Conservation (phyloP, 2,113 vertebrate species). For the Hoplias malabaricus region DNA sequence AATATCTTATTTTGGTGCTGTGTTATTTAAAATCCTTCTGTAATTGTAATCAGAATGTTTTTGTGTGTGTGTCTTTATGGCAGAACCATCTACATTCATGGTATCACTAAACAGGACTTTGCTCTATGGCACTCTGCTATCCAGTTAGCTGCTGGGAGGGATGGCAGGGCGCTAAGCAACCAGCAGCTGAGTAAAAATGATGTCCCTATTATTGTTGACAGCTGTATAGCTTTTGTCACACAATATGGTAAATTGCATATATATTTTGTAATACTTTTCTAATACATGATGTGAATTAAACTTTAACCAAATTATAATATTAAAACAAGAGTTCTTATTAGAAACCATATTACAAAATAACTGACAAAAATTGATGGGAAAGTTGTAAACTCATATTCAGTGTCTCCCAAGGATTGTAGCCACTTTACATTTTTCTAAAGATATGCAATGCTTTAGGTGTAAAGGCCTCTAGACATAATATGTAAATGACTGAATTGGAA, state of each 20-base stretch:
- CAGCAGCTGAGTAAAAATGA: conserved; percentile 96
- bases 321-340: too few relatives aligned
- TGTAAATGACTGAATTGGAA: too few relatives aligned
- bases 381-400: too few relatives aligned
- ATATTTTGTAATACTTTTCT: not conserved
- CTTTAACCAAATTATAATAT: not conserved
- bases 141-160: conserved; percentile 88
- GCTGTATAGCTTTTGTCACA: conserved; percentile 96
- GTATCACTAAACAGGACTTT: conserved; percentile 88
- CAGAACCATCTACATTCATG: conserved; percentile 91
- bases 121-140: conserved; percentile 89
- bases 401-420: too few relatives aligned
- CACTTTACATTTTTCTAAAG: too few relatives aligned
- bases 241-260: conserved; percentile 87
- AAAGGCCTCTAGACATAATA: not conserved
- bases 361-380: too few relatives aligned
- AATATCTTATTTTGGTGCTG: conserved; percentile 8
- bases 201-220: conserved; percentile 91
- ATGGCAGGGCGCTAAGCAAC: conserved; percentile 86
- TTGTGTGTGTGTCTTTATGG: not conserved
- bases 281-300: not conserved
- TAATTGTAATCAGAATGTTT: not conserved
- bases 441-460: too few relatives aligned
- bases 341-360: too few relatives aligned
- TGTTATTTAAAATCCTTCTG: conserved; percentile 16